Percentiles rank a stretch among this genome's conserved stretches.
Evolutionary conservation across 2,888 invertebrate genomes (phyloP).

Genomic region (Meliscaeva auricollis): DNA sequence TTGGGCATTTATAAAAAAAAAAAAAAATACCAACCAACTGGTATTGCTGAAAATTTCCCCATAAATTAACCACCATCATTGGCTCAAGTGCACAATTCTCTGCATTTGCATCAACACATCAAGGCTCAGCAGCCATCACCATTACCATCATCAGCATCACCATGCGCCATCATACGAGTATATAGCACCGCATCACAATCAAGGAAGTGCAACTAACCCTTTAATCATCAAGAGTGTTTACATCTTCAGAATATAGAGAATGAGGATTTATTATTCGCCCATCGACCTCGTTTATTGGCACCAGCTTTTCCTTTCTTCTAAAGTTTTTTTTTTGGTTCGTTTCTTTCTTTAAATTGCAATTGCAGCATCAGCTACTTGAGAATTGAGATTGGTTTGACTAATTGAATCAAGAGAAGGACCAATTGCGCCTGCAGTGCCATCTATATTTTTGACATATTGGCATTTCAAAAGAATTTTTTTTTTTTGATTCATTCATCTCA

Average conservation of each 20-base stretch:
- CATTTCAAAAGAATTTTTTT: background rate
- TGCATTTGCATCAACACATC: constrained; percentile 9
- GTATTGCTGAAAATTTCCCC: constrained; percentile 14
- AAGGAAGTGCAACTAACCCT: constrained; percentile 59
- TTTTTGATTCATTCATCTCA: too few species aligned
- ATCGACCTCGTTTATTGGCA: constrained; percentile 62
- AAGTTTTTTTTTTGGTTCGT: background rate
- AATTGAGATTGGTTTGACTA: constrained; percentile 20
- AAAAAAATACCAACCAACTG: too few species aligned
- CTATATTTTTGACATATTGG: background rate
- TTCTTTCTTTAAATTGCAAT: background rate
- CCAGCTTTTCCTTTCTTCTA: background rate
- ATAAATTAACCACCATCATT: constrained; percentile 53
- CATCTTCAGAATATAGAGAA: constrained; percentile 55
- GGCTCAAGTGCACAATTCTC: constrained; percentile 18
- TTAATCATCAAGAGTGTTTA: constrained; percentile 66
- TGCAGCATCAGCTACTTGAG: constrained; percentile 25
- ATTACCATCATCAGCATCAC: background rate
- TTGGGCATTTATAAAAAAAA: constrained; percentile 39
- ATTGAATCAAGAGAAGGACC: constrained; percentile 17
- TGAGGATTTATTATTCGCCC: constrained; percentile 70
- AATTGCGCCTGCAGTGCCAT: constrained; percentile 8
- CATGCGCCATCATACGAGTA: too few species aligned
- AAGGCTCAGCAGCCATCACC: background rate
- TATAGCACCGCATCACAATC: constrained; percentile 5